Evolutionary conservation across 1,140 invertebrate genomes (phyloP).

Genomic region (Drosophila micromelanica): DNA sequence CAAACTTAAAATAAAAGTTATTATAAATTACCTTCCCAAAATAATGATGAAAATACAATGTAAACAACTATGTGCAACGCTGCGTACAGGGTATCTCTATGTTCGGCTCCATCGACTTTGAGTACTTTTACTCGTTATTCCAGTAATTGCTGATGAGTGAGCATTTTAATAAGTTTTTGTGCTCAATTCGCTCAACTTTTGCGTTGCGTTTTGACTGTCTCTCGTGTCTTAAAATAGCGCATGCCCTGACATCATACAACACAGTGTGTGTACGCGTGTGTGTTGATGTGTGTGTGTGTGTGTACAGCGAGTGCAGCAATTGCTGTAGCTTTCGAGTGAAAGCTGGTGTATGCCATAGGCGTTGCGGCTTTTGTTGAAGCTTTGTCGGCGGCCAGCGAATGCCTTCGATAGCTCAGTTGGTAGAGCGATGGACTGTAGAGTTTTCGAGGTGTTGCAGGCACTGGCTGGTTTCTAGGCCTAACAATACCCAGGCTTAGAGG

Average conservation of each 20-base stretch:
- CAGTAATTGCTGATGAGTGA: conserved; percentile 24
- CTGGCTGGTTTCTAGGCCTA: conserved; percentile 58
- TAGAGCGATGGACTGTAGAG: conserved; percentile 94
- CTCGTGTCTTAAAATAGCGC: conserved; percentile 51
- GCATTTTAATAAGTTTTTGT: conserved; percentile 20
- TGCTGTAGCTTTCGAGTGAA: conserved; percentile 69
- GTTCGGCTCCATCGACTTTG: not conserved
- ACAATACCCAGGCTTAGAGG: conserved; percentile 54
- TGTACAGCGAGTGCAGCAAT: conserved; percentile 2
- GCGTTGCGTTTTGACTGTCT: not conserved
- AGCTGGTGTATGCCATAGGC: conserved; percentile 35
- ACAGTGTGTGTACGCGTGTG: not conserved
- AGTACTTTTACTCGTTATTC: not conserved
- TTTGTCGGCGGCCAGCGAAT: conserved; percentile 33
- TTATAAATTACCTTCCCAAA: too few species aligned
- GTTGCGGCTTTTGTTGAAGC: conserved; percentile 11
- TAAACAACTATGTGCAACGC: too few species aligned
- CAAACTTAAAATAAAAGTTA: too few species aligned
- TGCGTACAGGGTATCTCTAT: not conserved
- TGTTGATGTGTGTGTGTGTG: not conserved
- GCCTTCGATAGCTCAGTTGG: conserved; percentile 94
- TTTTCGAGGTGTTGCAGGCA: conserved; percentile 61
- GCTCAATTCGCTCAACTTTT: conserved; percentile 15
- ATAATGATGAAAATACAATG: too few species aligned
- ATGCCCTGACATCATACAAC: conserved; percentile 42